These are phyloP conservation scores for Meliscaeva auricollis DNA, from an alignment of 2,888 invertebrate genomes.

Conservation along the genomic window DNA sequence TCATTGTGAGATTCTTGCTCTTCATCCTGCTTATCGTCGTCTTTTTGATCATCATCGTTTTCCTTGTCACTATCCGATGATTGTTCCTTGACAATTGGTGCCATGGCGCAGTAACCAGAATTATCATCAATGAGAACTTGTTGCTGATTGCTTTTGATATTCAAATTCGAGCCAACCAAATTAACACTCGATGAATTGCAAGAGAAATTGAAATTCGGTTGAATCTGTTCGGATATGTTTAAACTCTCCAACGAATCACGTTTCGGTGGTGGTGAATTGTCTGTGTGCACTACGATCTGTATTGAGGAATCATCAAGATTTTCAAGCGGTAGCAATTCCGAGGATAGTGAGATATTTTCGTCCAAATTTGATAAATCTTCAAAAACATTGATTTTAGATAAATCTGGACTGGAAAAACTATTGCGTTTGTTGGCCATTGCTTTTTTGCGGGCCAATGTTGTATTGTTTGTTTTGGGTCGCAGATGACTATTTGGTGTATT, in stretches of 20 bases:
- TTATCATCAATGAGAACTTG: constrained; percentile 81
- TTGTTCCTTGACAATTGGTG: constrained; percentile 81
- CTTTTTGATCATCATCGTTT: constrained; percentile 75
- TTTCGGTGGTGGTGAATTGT: constrained; percentile 35
- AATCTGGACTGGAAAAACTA: constrained; percentile 84
- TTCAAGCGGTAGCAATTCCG: constrained; percentile 77
- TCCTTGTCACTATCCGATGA: constrained; percentile 47
- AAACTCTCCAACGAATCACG: constrained; percentile 80
- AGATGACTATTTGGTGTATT: constrained; percentile 53
- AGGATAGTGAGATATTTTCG: constrained; percentile 77
- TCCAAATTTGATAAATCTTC: constrained; percentile 78
- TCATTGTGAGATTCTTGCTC: constrained; percentile 72
- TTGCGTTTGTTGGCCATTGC: constrained; percentile 80
- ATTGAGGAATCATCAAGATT: constrained; percentile 78
- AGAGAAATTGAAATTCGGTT: constrained; percentile 83
- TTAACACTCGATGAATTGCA: constrained; percentile 83
- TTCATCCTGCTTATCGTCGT: constrained; percentile 30
- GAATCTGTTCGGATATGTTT: constrained; percentile 82
- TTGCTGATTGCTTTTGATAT: constrained; percentile 75
- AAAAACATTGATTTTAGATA: constrained; percentile 81
- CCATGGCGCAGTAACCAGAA: constrained; percentile 83
- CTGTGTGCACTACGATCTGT: background rate
- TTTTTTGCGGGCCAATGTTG: constrained; percentile 43
- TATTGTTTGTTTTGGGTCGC: constrained; percentile 57
- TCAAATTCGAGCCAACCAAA: constrained; percentile 82